Percentiles rank a stretch among this genome's conserved stretches.
phyloP scores from a whole-genome alignment of 2,113 vertebrate genomes.

The Gyps fulvus region DNA sequence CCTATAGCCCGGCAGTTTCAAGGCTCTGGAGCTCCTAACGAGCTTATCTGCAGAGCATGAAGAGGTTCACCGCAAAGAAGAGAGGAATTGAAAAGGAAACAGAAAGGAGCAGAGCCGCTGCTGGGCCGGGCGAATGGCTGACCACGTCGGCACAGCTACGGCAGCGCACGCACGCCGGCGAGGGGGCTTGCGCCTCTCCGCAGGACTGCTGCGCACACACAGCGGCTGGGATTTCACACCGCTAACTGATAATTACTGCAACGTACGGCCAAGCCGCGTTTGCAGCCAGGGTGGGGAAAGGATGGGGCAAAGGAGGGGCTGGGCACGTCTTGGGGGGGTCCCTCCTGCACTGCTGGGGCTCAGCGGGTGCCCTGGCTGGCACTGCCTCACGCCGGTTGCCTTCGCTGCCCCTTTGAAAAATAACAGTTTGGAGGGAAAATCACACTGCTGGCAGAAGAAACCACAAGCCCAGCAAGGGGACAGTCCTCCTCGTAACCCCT shows the following conservation, averaged over 20 bases:
- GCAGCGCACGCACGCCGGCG: rapidly evolving
- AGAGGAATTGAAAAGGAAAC: background rate
- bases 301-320: too few relatives aligned
- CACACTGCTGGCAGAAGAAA: background rate
- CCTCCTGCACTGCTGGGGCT: background rate
- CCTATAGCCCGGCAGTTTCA: background rate
- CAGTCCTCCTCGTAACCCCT: rapidly evolving
- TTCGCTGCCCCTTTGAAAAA: background rate
- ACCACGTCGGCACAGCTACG: background rate
- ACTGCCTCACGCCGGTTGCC: background rate
- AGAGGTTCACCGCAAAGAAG: background rate
- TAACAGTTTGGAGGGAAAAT: background rate
- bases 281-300: background rate
- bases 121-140: background rate
- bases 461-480: background rate
- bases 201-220: background rate
- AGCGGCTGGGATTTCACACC: background rate
- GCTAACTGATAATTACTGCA: background rate
- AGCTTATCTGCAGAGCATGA: background rate
- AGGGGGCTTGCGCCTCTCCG: background rate
- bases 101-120: background rate
- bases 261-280: rapidly evolving
- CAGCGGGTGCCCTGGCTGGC: background rate
- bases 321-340: background rate
- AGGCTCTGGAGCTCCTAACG: background rate